Base-by-base conservation (phyloP, 2,113 vertebrate species). In the Ptilonorhynchus violaceus region DNA sequence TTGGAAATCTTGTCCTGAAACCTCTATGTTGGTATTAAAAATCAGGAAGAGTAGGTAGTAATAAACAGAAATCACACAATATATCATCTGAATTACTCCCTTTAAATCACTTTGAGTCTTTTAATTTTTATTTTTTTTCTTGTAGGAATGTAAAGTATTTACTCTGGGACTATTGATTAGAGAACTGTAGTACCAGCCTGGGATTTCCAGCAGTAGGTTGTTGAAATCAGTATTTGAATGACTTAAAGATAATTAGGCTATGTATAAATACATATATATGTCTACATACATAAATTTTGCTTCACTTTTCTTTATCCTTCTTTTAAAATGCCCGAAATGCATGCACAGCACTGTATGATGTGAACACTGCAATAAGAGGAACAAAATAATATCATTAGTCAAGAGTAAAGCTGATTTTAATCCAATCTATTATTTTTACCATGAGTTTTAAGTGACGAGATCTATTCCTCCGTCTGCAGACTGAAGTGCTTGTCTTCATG, bases 1-100 rank as follows among this genome's bases (percentile, higher is more conserved):
- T 92, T 80, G 47, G 81, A 96, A 94, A 82, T 90, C 84, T 94
- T 90, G 94, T 93, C 66, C 81, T 81, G 58, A 89, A 52, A 85
- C 47, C 75, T 88, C 72, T 82, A 3, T 76, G 92, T 70, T 63
- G 74, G 31, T 93, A 95, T 93, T 95, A 90, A 97, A 96, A 94
- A 67, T 87, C 69, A 74, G 39, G 50, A 90, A 47, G 84, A 94
- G 58, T 73, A 91, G 58, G 46, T 76, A 77, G 66, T 87, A 79
- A 88, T 84, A 93, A 92, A 83, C 56, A 95, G 84, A 89, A 91
- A 86, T 77, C 63, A 72, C 3, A 6, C 76, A 22, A 91, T 92
- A 12, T 46, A 66, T 85, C 55, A 62, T 87, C 55, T 92, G 70
- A 70, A 91, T 76, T 24, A 59, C 55, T 88, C 86, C 33, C 52